Evolutionary conservation across 2,113 vertebrate genomes (phyloP), one percentile per base, ranked within the genome.

Genomic region (Chitala chitala): DNA sequence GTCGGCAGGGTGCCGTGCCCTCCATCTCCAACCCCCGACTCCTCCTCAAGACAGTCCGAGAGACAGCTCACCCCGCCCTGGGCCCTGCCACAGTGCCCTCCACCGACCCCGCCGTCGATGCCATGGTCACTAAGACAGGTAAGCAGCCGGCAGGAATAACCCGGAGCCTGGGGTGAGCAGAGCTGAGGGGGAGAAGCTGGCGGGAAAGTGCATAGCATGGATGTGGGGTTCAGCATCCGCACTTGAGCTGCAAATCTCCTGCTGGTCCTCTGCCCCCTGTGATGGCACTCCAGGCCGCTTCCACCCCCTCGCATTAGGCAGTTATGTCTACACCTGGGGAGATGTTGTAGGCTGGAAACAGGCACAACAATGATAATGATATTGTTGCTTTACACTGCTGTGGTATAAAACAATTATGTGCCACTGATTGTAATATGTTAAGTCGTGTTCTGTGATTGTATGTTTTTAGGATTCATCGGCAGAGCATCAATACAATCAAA

Each of bases 21-120:
- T 79, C 93, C 44, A 73, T 92, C 3, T 86, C 95, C 15, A 90
- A 72, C 69, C 93, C 95, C 38, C 90, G 94, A 42, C 87, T 94
- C 31, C 88, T 96, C 10, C 89, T 98, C 56, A 96, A 96, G 83
- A 87, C 92, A 1, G 90, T 94, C 75, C 96, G 93, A 90, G 88
- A 93, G 8, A 76, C 91, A 80, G 68, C 86, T 5, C 92, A 93
- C 42, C 51, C 88, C n/a, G n/a, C n/a, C n/a, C n/a, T n/a, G n/a
- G n/a, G n/a, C n/a, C n/a, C n/a, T n/a, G n/a, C n/a, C n/a, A n/a
- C n/a, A n/a, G n/a, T n/a, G n/a, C n/a, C n/a, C n/a, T n/a, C n/a
- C n/a, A n/a, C n/a, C n/a, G n/a, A n/a, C n/a, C n/a, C n/a, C n/a
- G n/a, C n/a, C n/a, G n/a, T n/a, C n/a, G n/a, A n/a, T n/a, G n/a